These are phyloP conservation scores for Natrix natrix DNA, from an alignment of 2,797 vertebrate species.

Conservation along the genomic window DNA sequence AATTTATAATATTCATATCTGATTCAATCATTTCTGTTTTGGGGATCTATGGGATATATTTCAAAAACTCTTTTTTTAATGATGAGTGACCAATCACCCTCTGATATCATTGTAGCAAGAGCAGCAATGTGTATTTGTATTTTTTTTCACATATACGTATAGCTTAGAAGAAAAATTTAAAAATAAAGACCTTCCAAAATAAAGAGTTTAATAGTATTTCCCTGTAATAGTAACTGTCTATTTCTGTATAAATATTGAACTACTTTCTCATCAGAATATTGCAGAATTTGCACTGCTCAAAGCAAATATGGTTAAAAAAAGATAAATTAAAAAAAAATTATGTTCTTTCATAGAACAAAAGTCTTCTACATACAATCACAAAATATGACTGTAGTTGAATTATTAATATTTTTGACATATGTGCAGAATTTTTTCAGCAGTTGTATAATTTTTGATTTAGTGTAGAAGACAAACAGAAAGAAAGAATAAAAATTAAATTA, in stretches of 20 bases:
- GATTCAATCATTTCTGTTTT: neutral
- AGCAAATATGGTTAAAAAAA: neutral
- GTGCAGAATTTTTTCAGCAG: neutral
- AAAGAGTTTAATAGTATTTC: neutral
- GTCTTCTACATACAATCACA: neutral
- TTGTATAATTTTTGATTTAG: neutral
- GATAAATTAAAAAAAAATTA: neutral
- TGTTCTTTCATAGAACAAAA: neutral
- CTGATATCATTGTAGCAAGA: neutral
- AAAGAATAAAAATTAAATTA: neutral
- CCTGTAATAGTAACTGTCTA: neutral
- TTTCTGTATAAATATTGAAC: constrained; percentile 18
- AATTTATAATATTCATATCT: neutral
- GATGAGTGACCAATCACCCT: accelerated
- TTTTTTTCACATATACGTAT: neutral
- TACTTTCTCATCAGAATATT: neutral
- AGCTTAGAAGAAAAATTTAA: neutral
- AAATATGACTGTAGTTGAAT: neutral
- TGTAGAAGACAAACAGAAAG: neutral
- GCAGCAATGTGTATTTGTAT: neutral
- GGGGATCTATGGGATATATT: neutral
- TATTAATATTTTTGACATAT: neutral
- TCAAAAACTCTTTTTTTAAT: neutral
- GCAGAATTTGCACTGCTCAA: neutral
- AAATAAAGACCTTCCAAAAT: neutral